A percentile compares a stretch with the other conserved stretches of the same genome.
phyloP scores from a whole-genome alignment of 2,888 invertebrate species.

The Erebia palarica region DNA sequence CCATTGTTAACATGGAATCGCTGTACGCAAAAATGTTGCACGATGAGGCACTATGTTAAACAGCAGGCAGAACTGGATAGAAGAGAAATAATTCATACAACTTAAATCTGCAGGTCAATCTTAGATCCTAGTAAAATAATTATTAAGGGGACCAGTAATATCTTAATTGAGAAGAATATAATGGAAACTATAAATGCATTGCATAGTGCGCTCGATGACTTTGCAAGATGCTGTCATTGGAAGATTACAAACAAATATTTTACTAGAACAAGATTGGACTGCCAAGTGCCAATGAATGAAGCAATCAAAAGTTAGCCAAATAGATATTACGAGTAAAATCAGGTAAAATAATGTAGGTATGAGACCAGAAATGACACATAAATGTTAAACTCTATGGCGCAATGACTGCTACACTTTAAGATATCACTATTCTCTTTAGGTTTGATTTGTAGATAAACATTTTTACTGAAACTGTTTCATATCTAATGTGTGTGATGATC shows the following conservation, averaged over 20 bases:
- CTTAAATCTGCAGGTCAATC: not conserved
- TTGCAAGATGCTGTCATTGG: not conserved
- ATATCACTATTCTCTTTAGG: no score
- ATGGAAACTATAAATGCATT: slow-evolving; percentile 15
- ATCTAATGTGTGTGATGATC: not conserved
- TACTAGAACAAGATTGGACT: not conserved
- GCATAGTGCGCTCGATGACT: slow-evolving; percentile 6
- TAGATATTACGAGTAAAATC: not conserved
- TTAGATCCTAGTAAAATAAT: not conserved
- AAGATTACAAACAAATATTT: not conserved
- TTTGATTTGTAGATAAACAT: not conserved
- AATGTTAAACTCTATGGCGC: no score
- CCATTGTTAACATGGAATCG: not conserved
- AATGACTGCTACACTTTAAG: no score
- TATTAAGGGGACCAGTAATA: not conserved
- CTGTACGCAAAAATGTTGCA: not conserved
- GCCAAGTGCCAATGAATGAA: not conserved
- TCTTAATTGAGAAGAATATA: slow-evolving; percentile 9
- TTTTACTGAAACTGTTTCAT: not conserved
- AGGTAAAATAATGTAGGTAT: not conserved
- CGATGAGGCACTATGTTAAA: not conserved
- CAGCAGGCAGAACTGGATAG: not conserved
- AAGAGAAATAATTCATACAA: not conserved
- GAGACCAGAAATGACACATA: not conserved
- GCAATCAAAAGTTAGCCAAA: no score